Evolutionary conservation across 2,888 invertebrate species (phyloP).

Genomic region (Tenthredo notha): DNA sequence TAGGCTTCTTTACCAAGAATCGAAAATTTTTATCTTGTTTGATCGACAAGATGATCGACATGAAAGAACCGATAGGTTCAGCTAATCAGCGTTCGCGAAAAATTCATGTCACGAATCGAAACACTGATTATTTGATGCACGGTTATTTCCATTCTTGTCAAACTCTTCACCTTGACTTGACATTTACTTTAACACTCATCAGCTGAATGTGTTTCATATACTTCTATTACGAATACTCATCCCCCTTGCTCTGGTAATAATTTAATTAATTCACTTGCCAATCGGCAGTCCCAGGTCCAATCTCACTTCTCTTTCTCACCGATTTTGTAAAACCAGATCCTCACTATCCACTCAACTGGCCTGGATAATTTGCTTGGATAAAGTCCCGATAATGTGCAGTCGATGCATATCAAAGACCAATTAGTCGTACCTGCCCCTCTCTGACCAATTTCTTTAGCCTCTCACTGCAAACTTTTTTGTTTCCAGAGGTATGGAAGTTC

Average conservation of each 20-base stretch:
- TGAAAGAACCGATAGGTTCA: not conserved
- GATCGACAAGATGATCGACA: not conserved
- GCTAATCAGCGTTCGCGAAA: not conserved
- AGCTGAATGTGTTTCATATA: not conserved
- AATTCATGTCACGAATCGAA: not conserved
- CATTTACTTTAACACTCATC: not conserved
- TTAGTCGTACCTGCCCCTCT: too few relatives aligned
- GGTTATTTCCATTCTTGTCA: not conserved
- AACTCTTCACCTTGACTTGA: not conserved
- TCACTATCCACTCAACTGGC: too few relatives aligned
- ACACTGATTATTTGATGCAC: not conserved
- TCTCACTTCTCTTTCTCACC: not conserved
- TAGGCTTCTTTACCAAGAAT: not conserved
- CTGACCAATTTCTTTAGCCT: too few relatives aligned
- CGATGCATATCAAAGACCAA: not conserved
- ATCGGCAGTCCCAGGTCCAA: too few relatives aligned
- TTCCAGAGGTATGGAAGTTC: too few relatives aligned
- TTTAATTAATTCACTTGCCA: not conserved
- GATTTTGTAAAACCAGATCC: not conserved
- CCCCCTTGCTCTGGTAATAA: not conserved
- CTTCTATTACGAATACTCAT: not conserved
- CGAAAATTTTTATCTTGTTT: not conserved
- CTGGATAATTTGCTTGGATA: too few relatives aligned
- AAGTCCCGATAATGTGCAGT: not conserved
- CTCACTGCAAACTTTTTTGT: too few relatives aligned